Base-by-base conservation (phyloP, 2,888 invertebrate species). In the Parnassius apollo region DNA sequence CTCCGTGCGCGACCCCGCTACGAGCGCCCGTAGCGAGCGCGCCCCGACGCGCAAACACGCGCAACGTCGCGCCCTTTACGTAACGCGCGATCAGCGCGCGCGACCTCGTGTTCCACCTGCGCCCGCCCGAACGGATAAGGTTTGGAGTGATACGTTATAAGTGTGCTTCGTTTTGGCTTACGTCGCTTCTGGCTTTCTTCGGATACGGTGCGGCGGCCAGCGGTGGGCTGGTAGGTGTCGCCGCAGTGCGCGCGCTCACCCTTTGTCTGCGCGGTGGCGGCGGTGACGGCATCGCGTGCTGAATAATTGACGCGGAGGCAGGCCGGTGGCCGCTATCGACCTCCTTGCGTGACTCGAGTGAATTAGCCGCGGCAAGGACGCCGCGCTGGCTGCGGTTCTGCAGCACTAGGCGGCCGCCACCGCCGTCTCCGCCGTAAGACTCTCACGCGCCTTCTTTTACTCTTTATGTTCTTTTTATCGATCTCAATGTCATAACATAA, bases 251-350 rank as follows among this genome's bases (percentile, higher is more conserved):
- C 60, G 85, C 83, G 82, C 80, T 82, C 78, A 75, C 76, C 74
- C 84, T 85, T 86, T 85, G 87, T 87, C 80, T 80, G 77, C 74
- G 79, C 77, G 78, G 79, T 81, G 77, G 82, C 78, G 76, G 75
- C 73, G 77, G 81, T 75, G 78, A 80, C 76, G 81, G 80, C 64
- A 69, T 82, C 78, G 84, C 84, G 82, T 85, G 88, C 81, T 89
- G 87, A 90, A 89, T 89, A 86, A 88, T 88, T 86, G 85, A 88
- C 78, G 84, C 83, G 82, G 86, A 86, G 88, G 84, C 85, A 86
- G 87, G 78, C 81, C 80, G 81, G 77, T 81, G 89, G 91, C 89
- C 91, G 86, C 87, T 88, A 91, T 91, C 92, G 91, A 91, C 92
- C 91, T 85, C 85, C 78, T 91, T 85, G 88, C 88, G 88, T 87